Evolutionary conservation across 2,797 vertebrate species (phyloP).

Genomic region (Ataeniobius toweri): DNA sequence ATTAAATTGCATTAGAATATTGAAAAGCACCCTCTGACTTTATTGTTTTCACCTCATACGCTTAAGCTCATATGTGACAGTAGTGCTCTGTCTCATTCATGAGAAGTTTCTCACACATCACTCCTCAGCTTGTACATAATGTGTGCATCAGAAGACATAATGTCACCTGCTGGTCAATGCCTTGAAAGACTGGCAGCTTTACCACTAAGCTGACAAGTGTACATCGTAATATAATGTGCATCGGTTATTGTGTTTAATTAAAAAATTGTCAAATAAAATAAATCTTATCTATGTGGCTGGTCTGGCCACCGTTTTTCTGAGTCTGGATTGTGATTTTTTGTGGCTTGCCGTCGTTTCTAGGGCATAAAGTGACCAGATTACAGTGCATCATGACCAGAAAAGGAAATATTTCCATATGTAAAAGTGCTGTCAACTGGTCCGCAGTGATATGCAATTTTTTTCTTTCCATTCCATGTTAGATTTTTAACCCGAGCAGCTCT

Average conservation of each 20-base stretch:
- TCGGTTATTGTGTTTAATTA: constrained; percentile 79
- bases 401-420: not conserved
- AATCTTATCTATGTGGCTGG: constrained; percentile 66
- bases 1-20: constrained; percentile 31
- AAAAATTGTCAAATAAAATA: constrained; percentile 62
- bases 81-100: constrained; percentile 75
- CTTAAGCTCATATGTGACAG: constrained; percentile 74
- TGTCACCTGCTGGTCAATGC: constrained; percentile 71
- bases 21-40: constrained; percentile 54
- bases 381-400: not conserved
- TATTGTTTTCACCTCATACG: constrained; percentile 64
- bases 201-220: constrained; percentile 67
- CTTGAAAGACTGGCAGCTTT: constrained; percentile 64
- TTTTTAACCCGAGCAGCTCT: not conserved
- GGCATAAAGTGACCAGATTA: not conserved
- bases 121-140: constrained; percentile 76
- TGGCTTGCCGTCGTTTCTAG: not conserved
- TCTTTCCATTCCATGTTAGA: constrained; percentile 16
- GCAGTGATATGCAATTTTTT: constrained; percentile 3
- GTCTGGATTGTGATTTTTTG: constrained; percentile 22
- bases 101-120: constrained; percentile 64
- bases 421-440: not conserved
- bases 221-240: constrained; percentile 75
- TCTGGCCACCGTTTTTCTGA: constrained; percentile 57
- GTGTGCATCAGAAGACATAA: constrained; percentile 69